These are phyloP conservation scores for Candidula unifasciata DNA, from an alignment of 2,888 invertebrate genomes.

Conservation along the genomic window DNA sequence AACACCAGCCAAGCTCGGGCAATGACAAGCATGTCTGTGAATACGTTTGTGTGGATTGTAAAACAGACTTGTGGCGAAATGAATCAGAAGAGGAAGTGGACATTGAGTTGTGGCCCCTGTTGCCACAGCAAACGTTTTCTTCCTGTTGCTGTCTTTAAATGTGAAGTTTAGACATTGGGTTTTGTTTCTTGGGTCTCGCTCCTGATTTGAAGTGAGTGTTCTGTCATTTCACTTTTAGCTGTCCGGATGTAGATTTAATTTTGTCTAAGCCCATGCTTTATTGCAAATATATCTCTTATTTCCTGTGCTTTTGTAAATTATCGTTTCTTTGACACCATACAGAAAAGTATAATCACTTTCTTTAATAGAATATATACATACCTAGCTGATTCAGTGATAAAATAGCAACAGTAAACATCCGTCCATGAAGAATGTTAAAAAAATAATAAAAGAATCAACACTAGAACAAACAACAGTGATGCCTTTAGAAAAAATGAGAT, in stretches of 20 bases:
- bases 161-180: not conserved
- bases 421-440: too few relatives aligned
- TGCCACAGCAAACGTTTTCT: not conserved
- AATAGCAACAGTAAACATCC: too few relatives aligned
- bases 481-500: too few relatives aligned
- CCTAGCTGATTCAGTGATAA: too few relatives aligned
- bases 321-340: too few relatives aligned
- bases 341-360: too few relatives aligned
- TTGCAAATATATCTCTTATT: too few relatives aligned
- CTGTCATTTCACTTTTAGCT: not conserved
- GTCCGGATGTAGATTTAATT: not conserved
- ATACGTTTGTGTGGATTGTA: slow-evolving; percentile 16
- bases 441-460: too few relatives aligned
- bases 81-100: slow-evolving; percentile 19
- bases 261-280: not conserved
- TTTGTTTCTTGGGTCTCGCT: not conserved
- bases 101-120: slow-evolving; percentile 28
- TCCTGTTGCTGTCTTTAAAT: not conserved
- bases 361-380: too few relatives aligned
- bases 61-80: not conserved
- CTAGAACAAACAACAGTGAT: too few relatives aligned
- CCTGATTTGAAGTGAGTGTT: slow-evolving; percentile 17
- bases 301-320: too few relatives aligned
- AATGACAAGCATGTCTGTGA: slow-evolving; percentile 26
- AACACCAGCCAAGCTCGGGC: not conserved